Conservation (phyloP, 2,888 invertebrate genomes). For the Petrolisthes cinctipes region DNA sequence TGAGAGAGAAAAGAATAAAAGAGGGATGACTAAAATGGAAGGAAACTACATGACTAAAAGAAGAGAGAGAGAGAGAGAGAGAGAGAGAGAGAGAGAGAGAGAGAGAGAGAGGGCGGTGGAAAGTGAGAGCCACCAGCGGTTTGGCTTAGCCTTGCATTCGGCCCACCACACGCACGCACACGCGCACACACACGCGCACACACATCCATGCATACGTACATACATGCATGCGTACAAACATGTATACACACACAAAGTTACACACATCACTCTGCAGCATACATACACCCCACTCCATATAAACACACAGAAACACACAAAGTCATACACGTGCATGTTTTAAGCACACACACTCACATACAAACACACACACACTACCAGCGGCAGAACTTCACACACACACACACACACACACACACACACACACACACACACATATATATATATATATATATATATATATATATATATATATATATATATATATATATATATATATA, state of each 20-base stretch:
- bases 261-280: no score
- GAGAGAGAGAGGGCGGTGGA: background rate
- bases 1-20: background rate
- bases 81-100: background rate
- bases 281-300: background rate
- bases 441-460: background rate
- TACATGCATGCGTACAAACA: background rate
- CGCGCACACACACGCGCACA: background rate
- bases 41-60: background rate
- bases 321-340: background rate
- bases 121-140: conserved; percentile 11
- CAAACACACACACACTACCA: background rate
- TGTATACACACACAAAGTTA: background rate
- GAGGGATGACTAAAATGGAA: background rate
- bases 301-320: background rate
- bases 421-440: background rate
- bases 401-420: background rate
- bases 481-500: conserved; percentile 2
- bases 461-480: background rate
- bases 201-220: background rate
- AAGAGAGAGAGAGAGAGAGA: background rate
- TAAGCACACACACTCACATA: conserved; percentile 3
- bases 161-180: background rate
- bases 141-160: conserved; percentile 1
- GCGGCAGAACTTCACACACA: background rate